Conservation (phyloP, 1,140 invertebrate species). For the Stegodyphus dumicola region DNA sequence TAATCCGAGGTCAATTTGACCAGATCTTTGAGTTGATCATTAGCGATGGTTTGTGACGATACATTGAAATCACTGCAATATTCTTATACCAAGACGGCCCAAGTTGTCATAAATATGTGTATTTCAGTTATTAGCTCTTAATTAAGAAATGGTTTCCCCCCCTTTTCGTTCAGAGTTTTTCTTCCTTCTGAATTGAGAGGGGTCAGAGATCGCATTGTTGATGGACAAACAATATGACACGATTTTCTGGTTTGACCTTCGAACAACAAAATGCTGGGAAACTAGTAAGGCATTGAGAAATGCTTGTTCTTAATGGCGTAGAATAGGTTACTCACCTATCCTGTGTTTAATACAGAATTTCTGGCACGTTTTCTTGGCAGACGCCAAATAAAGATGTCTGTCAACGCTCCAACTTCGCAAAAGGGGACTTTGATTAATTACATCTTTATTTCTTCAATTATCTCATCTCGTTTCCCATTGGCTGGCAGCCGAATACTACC, state of each 20-base stretch:
- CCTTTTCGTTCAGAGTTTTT: conserved; percentile 3
- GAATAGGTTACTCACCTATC: conserved; percentile 35
- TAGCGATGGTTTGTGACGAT: too few relatives aligned
- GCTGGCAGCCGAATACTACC: conserved; percentile 1
- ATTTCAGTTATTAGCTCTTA: too few relatives aligned
- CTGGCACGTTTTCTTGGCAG: conserved; percentile 34
- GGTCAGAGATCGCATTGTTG: conserved; percentile 17
- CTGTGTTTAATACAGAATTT: conserved; percentile 33
- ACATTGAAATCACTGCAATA: too few relatives aligned
- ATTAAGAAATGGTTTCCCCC: too few relatives aligned
- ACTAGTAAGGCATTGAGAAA: conserved; percentile 13
- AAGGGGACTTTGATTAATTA: conserved; percentile 35
- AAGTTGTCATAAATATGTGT: too few relatives aligned
- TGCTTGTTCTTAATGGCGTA: conserved; percentile 16
- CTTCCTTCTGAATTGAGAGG: neutral
- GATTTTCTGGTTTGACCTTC: conserved; percentile 18
- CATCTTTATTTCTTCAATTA: conserved; percentile 48
- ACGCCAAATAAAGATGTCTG: conserved; percentile 48
- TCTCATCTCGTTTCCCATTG: conserved; percentile 38
- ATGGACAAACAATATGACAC: conserved; percentile 18
- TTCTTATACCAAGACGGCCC: too few relatives aligned
- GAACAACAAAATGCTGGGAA: neutral
- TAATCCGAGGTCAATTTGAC: too few relatives aligned
- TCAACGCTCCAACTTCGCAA: conserved; percentile 12
- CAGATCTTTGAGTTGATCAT: too few relatives aligned